phyloP scores from a whole-genome alignment of 2,888 invertebrate species.

The Lapara coniferarum region DNA sequence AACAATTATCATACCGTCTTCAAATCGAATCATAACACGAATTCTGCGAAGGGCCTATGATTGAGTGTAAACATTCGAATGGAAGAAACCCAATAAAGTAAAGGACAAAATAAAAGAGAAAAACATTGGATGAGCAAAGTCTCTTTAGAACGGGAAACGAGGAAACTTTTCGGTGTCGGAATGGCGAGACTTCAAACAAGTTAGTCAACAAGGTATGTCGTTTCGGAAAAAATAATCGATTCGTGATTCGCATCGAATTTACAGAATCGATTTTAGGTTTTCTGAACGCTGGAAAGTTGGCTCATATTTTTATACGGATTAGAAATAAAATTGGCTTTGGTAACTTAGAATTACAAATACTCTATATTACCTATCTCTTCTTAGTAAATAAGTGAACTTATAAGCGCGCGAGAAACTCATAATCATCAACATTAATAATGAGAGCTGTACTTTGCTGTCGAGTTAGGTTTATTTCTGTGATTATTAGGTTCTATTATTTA shows the following conservation, averaged over 20 bases:
- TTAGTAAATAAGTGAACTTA: no score
- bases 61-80: conserved; percentile 17
- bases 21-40: conserved; percentile 17
- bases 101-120: conserved; percentile 19
- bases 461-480: no score
- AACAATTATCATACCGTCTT: neutral
- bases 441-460: no score
- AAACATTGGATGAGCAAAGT: conserved; percentile 24
- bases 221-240: neutral
- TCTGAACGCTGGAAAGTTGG: neutral
- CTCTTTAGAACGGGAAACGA: conserved; percentile 33
- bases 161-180: conserved; percentile 29
- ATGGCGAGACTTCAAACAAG: conserved; percentile 27
- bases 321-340: no score
- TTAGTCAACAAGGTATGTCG: conserved; percentile 23
- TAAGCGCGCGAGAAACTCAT: no score
- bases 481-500: no score
- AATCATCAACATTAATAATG: no score
- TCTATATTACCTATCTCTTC: no score
- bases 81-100: conserved; percentile 11
- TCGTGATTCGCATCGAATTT: neutral
- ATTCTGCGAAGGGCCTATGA: conserved; percentile 10
- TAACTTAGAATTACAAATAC: no score
- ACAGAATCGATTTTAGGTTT: neutral
- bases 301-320: neutral